A percentile compares a stretch with the other conserved stretches of the same genome.
phyloP scores from a whole-genome alignment of 2,888 invertebrate genomes.

The Thereva nobilitata region DNA sequence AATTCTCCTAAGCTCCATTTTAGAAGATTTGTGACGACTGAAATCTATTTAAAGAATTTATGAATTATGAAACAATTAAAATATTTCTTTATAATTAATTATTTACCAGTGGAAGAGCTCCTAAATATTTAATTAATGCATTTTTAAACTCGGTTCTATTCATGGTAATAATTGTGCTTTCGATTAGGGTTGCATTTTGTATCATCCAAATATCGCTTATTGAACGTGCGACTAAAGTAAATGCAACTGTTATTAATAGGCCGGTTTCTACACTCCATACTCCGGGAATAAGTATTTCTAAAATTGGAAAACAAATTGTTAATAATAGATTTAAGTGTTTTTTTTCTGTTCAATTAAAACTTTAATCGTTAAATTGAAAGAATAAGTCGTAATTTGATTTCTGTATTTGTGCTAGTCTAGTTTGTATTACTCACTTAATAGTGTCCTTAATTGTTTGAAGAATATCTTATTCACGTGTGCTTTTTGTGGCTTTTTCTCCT shows the following conservation, averaged over 20 bases:
- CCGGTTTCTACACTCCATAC: constrained; percentile 76
- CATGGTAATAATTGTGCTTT: constrained; percentile 93
- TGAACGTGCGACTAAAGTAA: constrained; percentile 82
- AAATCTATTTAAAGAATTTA: constrained; percentile 73
- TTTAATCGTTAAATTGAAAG: background rate
- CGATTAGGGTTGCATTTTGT: constrained; percentile 88
- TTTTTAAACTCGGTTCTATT: constrained; percentile 75
- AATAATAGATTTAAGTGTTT: background rate
- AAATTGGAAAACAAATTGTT: constrained; percentile 13
- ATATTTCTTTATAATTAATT: constrained; percentile 4
- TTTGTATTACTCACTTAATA: constrained; percentile 61
- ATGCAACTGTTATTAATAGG: constrained; percentile 74
- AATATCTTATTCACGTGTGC: constrained; percentile 79
- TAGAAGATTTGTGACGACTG: constrained; percentile 88
- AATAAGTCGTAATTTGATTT: background rate
- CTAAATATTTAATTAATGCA: constrained; percentile 75
- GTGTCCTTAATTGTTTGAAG: constrained; percentile 68
- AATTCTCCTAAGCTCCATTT: constrained; percentile 95
- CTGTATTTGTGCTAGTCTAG: too few relatives aligned
- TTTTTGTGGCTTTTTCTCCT: constrained; percentile 64
- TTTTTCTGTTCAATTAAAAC: background rate
- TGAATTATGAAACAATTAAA: constrained; percentile 17
- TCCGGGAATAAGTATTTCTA: constrained; percentile 77
- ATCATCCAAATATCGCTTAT: constrained; percentile 98
- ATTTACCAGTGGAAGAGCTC: constrained; percentile 82